These are phyloP conservation scores for Acanthaster planci DNA, from an alignment of 35 echinoderm and acorn worm genomes.

Conservation along the genomic window DNA sequence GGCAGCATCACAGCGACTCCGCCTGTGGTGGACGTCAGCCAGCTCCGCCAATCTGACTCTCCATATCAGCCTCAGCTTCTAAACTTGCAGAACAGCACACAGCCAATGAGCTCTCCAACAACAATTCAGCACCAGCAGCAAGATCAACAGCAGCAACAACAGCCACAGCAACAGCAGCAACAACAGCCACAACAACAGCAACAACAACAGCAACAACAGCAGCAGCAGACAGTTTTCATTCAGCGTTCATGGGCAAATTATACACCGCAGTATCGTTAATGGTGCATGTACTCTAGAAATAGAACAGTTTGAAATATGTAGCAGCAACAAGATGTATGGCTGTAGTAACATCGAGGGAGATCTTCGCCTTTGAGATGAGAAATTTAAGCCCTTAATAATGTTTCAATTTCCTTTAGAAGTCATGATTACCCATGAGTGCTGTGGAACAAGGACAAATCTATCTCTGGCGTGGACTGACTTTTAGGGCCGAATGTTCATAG, in stretches of 20 bases:
- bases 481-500: too few relatives aligned
- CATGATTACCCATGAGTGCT: too few relatives aligned
- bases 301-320: too few relatives aligned
- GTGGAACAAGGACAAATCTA: too few relatives aligned
- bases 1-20: slow-evolving; percentile 23
- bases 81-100: slow-evolving; percentile 39
- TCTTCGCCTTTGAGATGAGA: too few relatives aligned
- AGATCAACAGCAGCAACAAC: too few relatives aligned
- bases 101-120: slow-evolving; percentile 56
- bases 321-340: too few relatives aligned
- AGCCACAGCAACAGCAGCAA: slow-evolving; percentile 50
- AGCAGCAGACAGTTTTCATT: slow-evolving; percentile 34
- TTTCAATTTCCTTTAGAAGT: too few relatives aligned
- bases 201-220: slow-evolving; percentile 35
- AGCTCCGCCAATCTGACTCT: slow-evolving; percentile 62
- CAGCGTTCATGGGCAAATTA: slow-evolving; percentile 27
- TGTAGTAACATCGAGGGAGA: too few relatives aligned
- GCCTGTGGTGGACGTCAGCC: slow-evolving; percentile 63
- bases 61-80: slow-evolving; percentile 65
- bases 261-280: slow-evolving; percentile 3
- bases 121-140: slow-evolving; percentile 42
- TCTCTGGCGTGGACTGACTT: too few relatives aligned
- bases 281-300: too few relatives aligned
- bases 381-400: too few relatives aligned
- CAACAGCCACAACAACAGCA: slow-evolving; percentile 38